A percentile compares a stretch with the other conserved stretches of the same genome.
phyloP scores from a whole-genome alignment of 2,888 invertebrate species.

The Nephrotoma appendiculata region DNA sequence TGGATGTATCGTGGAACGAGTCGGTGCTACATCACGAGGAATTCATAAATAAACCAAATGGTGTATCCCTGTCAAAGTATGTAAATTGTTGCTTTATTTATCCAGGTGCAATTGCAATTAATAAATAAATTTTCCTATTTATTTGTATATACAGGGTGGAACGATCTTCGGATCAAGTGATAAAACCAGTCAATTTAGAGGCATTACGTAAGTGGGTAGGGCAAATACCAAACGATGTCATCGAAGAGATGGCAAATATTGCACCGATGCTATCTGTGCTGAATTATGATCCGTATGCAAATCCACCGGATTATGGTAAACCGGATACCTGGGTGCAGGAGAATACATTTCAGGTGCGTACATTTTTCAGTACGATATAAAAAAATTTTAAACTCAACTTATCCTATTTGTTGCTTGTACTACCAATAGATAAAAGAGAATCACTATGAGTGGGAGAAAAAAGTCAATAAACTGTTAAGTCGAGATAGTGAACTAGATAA shows the following conservation, averaged over 20 bases:
- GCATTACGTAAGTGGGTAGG: conserved; percentile 89
- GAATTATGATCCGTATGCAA: conserved; percentile 92
- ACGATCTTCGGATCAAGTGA: conserved; percentile 95
- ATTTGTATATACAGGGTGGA: conserved; percentile 60
- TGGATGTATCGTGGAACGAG: conserved; percentile 89
- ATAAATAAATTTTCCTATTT: conserved; percentile 11
- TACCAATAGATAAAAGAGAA: conserved; percentile 28
- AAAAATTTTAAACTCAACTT: neutral
- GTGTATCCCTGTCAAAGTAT: conserved; percentile 89
- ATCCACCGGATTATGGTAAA: conserved; percentile 88
- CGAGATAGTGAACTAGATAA: conserved; percentile 10
- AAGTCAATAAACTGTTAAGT: conserved; percentile 29
- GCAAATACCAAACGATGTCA: conserved; percentile 78
- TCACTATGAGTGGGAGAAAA: conserved; percentile 32
- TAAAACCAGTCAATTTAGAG: conserved; percentile 94
- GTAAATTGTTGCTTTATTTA: neutral
- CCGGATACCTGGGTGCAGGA: conserved; percentile 62
- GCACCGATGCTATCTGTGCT: conserved; percentile 88
- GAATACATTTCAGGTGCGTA: conserved; percentile 39
- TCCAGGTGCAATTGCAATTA: neutral
- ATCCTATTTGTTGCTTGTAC: conserved; percentile 1
- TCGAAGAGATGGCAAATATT: conserved; percentile 79
- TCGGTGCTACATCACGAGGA: conserved; percentile 95
- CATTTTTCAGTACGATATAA: neutral
- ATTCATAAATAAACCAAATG: conserved; percentile 89